These are phyloP conservation scores for Pedionomus torquatus DNA, from an alignment of 2,113 vertebrate species.

Conservation along the genomic window DNA sequence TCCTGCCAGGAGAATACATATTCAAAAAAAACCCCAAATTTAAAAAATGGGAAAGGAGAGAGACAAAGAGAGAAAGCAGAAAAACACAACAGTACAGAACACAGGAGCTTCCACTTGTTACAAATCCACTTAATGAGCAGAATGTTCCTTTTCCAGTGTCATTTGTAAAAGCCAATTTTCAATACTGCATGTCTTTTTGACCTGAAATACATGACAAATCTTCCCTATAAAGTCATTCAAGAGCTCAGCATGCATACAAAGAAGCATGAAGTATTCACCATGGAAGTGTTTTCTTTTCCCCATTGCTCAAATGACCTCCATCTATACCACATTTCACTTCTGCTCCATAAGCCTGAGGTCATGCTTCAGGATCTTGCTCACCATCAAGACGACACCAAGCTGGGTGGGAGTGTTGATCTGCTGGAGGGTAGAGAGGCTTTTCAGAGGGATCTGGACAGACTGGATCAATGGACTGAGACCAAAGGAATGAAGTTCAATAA, in stretches of 20 bases:
- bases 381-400: no score
- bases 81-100: background rate
- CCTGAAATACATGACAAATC: background rate
- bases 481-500: no score
- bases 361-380: background rate
- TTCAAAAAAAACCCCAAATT: background rate
- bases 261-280: background rate
- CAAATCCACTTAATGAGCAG: background rate
- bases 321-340: background rate
- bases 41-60: no score
- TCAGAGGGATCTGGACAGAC: no score
- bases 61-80: background rate
- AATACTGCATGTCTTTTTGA: background rate
- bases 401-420: no score
- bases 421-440: no score
- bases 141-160: background rate
- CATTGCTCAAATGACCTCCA: background rate
- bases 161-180: background rate
- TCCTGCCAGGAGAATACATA: background rate
- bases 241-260: background rate
- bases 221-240: background rate
- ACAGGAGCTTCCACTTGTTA: background rate
- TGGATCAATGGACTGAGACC: no score
- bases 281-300: background rate
- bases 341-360: background rate